These are phyloP conservation scores for Hesperophylax magnus DNA, from an alignment of 1,140 invertebrate species.

Conservation along the genomic window DNA sequence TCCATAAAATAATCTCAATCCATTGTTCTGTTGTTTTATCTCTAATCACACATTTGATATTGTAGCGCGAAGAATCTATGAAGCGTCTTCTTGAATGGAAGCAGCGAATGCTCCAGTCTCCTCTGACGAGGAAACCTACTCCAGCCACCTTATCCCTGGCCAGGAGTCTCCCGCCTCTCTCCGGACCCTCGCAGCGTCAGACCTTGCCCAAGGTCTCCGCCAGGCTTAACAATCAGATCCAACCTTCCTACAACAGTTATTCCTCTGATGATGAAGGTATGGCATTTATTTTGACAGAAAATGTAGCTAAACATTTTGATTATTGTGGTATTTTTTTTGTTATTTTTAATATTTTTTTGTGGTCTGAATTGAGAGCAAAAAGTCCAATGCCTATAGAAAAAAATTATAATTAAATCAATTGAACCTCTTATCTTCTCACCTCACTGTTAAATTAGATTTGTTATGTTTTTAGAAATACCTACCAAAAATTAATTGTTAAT, in stretches of 20 bases:
- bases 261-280: conserved; percentile 91
- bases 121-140: conserved; percentile 84
- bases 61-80: conserved; percentile 90
- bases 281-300: neutral
- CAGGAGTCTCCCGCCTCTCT: conserved; percentile 63
- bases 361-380: too few species aligned
- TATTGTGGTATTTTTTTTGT: neutral
- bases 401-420: too few species aligned
- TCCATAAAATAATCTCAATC: too few species aligned
- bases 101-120: conserved; percentile 91
- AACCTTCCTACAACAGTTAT: conserved; percentile 82
- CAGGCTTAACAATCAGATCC: conserved; percentile 63
- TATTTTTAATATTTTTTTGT: neutral
- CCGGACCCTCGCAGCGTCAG: conserved; percentile 59
- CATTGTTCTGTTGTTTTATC: too few species aligned
- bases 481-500: too few species aligned
- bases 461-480: too few species aligned
- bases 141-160: conserved; percentile 70
- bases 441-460: too few species aligned
- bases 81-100: conserved; percentile 93
- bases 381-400: too few species aligned
- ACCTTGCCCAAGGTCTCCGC: conserved; percentile 63
- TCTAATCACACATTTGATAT: neutral
- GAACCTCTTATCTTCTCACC: too few species aligned
- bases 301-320: neutral